phyloP scores from a whole-genome alignment of 1,140 invertebrate species.

The Nasonia giraulti region DNA sequence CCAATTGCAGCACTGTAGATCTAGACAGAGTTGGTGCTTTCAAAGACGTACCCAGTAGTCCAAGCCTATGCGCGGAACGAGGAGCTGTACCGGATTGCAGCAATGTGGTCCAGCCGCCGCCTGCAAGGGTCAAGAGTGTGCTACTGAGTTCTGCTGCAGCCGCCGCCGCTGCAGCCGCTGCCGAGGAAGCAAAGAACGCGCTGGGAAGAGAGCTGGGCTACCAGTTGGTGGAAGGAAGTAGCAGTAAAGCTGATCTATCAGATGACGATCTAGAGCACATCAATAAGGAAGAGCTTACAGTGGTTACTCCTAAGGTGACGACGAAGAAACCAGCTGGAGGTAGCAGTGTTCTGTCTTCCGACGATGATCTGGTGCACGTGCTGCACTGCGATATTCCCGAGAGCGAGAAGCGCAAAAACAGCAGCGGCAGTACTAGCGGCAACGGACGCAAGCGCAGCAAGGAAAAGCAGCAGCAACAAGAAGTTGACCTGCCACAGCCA shows the following conservation, averaged over 20 bases:
- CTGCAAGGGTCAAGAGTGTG: neutral
- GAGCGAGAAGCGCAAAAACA: neutral
- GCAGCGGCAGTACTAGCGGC: neutral
- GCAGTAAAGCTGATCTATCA: constrained; percentile 56
- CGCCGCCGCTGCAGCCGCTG: neutral
- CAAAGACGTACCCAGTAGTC: constrained; percentile 65
- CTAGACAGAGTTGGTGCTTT: constrained; percentile 67
- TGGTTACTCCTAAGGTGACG: too few species aligned
- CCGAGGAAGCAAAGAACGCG: neutral
- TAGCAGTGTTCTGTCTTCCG: constrained; percentile 55
- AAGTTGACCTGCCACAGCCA: neutral
- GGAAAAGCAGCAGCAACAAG: constrained; percentile 32
- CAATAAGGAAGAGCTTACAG: constrained; percentile 19
- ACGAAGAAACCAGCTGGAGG: neutral
- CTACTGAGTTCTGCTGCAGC: neutral
- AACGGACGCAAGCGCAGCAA: constrained; percentile 39
- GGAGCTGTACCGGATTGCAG: constrained; percentile 68
- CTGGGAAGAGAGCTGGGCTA: constrained; percentile 16
- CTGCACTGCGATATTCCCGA: neutral
- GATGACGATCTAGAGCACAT: constrained; percentile 70
- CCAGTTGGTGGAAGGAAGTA: constrained; percentile 10
- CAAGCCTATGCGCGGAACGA: constrained; percentile 68
- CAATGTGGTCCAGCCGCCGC: constrained; percentile 28
- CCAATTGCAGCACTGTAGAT: constrained; percentile 59
- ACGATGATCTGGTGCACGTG: constrained; percentile 68